Base-by-base conservation (phyloP, 2,888 invertebrate species). In the Gymnocheta viridis region DNA sequence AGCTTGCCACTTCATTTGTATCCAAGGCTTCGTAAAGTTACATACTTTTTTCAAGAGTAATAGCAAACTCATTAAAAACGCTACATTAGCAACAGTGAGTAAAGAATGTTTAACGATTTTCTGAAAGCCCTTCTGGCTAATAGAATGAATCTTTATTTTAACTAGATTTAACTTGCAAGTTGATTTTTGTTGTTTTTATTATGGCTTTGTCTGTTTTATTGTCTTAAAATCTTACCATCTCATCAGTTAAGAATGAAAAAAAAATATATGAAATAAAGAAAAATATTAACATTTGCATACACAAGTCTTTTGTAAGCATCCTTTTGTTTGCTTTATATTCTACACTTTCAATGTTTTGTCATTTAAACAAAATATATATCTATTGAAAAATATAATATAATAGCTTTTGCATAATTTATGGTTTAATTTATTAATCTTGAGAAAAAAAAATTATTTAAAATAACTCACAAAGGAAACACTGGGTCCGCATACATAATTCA, bases 371-470 rank as follows among this genome's bases (percentile, higher is more conserved):
- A 60, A 19, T 44, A 44, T 10, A 10, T 66, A 66, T 70, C 56
- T 62, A 82, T 74, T 24, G 66, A 64, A 74, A 74, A 69, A 64
- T 58, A 73, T 47, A 72, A 73, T 14, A 73, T 69, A 87, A 86
- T 86, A 86, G 84, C 82, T 85, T 84, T 87, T 84, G 86, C 86
- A 86, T 88, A 88, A 90, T 89, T 89, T 90, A 90, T 89, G 88
- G 87, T 88, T 88, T 87, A 89, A 89, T 87, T 86, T 86, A 77
- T 83, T 70, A 74, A 77, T 78, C 35, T 41, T 35, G 62, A 74
- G 2, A 73, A 78, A 60, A 41, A 44, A 58, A 62, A 27, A 58
- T 19, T 12, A 56, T 74, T 54, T 27, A 22, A 64, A 77, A 77
- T 77, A 77, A 60, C 64, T 66, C 56, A 79, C 51, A 56, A 77